Conservation (phyloP, 2,113 vertebrate genomes). For the Protomyctophum bolini region DNA sequence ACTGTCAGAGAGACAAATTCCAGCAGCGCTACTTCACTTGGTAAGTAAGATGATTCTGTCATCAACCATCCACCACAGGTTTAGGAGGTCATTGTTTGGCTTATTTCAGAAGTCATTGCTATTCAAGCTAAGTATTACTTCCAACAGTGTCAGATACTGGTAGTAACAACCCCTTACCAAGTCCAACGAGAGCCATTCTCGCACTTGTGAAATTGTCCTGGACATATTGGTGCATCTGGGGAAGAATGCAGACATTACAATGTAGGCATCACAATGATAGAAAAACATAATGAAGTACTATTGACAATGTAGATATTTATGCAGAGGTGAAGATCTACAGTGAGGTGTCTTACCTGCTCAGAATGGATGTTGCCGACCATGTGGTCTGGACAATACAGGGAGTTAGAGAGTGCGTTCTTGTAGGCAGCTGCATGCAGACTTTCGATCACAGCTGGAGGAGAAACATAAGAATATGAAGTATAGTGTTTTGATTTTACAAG, state of each 20-base stretch:
- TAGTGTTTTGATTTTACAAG: not conserved
- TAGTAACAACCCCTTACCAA: conserved; percentile 80
- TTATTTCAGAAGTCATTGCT: not conserved
- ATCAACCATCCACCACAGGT: not conserved
- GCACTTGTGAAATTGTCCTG: conserved; percentile 86
- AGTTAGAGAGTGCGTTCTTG: conserved; percentile 88
- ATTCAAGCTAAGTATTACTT: too few species aligned
- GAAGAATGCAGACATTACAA: not conserved
- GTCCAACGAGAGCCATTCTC: conserved; percentile 94
- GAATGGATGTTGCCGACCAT: conserved; percentile 86
- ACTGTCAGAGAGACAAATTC: too few species aligned
- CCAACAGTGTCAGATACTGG: not conserved
- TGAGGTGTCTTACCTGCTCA: conserved; percentile 83
- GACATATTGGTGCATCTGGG: conserved; percentile 78
- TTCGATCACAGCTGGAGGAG: conserved; percentile 85
- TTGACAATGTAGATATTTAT: not conserved
- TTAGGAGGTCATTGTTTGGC: not conserved
- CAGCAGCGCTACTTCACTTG: not conserved
- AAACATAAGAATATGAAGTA: not conserved
- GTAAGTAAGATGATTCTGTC: too few species aligned
- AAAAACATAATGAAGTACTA: not conserved
- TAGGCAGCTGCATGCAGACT: conserved; percentile 89
- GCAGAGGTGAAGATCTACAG: not conserved
- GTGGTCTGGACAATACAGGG: conserved; percentile 93
- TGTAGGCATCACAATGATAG: not conserved